Conservation (phyloP, 2,888 invertebrate species). For the Lasioglossum vierecki region DNA sequence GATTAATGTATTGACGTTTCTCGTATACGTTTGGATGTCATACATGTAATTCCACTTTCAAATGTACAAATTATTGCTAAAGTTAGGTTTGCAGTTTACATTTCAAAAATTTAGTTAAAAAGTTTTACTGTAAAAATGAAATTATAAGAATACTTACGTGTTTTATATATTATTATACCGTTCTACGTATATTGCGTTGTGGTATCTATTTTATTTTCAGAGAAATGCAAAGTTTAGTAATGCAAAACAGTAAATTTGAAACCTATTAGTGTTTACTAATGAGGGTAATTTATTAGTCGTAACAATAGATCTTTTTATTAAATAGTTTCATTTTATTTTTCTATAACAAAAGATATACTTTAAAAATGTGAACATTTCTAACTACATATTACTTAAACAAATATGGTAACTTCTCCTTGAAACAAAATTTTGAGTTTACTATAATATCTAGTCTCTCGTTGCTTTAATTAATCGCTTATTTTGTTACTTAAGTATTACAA, state of each 20-base stretch:
- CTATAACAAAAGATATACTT: neutral
- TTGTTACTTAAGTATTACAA: neutral
- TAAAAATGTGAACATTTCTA: neutral
- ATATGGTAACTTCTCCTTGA: neutral
- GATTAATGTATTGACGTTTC: constrained; percentile 17
- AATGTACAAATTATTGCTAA: neutral
- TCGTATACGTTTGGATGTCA: neutral
- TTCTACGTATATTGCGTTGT: neutral
- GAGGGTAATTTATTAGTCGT: neutral
- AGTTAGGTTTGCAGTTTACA: neutral
- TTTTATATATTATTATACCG: neutral
- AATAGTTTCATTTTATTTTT: neutral
- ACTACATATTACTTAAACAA: neutral
- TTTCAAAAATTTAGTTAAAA: neutral
- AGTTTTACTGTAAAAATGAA: neutral
- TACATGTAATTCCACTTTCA: constrained; percentile 8
- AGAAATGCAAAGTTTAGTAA: neutral
- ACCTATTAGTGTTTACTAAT: neutral
- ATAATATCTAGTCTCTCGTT: neutral
- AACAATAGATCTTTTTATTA: neutral
- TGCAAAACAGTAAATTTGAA: neutral
- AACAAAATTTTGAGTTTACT: neutral
- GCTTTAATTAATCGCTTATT: neutral
- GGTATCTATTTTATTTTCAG: neutral
- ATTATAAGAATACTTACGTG: neutral